phyloP scores from a whole-genome alignment of 2,797 vertebrate species.

The Manis crassicaudata region DNA sequence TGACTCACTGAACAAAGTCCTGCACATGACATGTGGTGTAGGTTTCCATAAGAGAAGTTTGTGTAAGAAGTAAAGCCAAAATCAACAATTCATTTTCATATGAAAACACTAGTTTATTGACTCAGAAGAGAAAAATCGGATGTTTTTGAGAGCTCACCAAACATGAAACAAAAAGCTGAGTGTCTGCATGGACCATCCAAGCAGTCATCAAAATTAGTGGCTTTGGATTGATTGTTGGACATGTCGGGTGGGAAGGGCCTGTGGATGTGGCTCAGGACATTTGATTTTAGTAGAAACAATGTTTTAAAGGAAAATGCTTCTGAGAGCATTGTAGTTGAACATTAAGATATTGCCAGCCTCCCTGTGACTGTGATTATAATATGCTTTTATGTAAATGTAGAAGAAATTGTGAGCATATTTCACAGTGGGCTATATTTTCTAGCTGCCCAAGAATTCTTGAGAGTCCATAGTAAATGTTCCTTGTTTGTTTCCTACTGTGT shows the following conservation, averaged over 20 bases:
- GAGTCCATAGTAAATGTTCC: neutral
- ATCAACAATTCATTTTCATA: neutral
- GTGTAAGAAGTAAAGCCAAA: neutral
- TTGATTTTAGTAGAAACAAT: neutral
- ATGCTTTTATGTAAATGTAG: neutral
- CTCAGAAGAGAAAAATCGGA: neutral
- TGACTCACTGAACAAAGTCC: neutral
- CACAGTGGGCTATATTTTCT: neutral
- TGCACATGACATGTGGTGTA: rapidly evolving
- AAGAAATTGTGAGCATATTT: neutral
- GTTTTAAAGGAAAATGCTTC: neutral
- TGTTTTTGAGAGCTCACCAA: neutral
- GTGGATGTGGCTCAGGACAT: neutral
- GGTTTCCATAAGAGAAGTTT: neutral
- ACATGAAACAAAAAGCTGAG: neutral
- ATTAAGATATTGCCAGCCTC: neutral
- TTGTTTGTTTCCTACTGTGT: neutral
- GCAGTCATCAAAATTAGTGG: neutral
- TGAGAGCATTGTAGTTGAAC: neutral
- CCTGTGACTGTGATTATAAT: neutral
- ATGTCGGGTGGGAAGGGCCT: rapidly evolving
- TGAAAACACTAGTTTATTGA: neutral
- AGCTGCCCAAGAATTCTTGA: neutral
- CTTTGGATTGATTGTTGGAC: neutral
- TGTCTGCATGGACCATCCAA: rapidly evolving